These are phyloP conservation scores for Archips crataeganus DNA, from an alignment of 2,888 invertebrate species.

Conservation along the genomic window DNA sequence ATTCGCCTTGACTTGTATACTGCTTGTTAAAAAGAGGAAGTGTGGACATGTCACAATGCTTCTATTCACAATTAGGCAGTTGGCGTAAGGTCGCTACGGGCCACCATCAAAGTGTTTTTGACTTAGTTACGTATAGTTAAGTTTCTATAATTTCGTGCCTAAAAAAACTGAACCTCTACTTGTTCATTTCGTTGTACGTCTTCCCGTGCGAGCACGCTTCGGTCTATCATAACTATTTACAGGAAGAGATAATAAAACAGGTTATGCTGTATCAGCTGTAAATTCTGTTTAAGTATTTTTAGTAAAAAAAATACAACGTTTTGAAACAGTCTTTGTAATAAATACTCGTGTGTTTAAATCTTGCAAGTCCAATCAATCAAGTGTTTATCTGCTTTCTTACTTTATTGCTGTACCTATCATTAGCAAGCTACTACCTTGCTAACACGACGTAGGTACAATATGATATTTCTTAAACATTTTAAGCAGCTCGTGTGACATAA, in stretches of 20 bases:
- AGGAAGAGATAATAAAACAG: no score
- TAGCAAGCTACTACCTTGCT: background rate
- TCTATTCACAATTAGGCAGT: conserved; percentile 62
- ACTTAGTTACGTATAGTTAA: background rate
- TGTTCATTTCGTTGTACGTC: background rate
- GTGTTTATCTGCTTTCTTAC: background rate
- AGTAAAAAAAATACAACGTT: no score
- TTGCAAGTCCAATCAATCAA: background rate
- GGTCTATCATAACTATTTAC: no score
- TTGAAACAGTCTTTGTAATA: no score
- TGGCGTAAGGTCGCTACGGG: conserved; percentile 43
- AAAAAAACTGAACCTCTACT: background rate
- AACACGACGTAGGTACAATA: background rate
- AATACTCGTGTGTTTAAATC: no score
- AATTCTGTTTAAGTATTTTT: no score
- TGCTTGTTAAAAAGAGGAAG: conserved; percentile 70
- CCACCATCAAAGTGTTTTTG: conserved; percentile 25
- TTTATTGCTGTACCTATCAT: background rate
- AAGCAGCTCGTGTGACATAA: background rate
- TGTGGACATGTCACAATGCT: conserved; percentile 49
- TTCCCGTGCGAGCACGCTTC: no score
- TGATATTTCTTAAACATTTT: background rate
- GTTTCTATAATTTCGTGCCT: no score
- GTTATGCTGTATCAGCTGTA: no score
- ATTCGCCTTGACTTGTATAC: conserved; percentile 75